Percentiles rank a stretch among this genome's conserved stretches.
Conservation (phyloP, 2,888 invertebrate genomes). For the Apotomis betuletana region DNA sequence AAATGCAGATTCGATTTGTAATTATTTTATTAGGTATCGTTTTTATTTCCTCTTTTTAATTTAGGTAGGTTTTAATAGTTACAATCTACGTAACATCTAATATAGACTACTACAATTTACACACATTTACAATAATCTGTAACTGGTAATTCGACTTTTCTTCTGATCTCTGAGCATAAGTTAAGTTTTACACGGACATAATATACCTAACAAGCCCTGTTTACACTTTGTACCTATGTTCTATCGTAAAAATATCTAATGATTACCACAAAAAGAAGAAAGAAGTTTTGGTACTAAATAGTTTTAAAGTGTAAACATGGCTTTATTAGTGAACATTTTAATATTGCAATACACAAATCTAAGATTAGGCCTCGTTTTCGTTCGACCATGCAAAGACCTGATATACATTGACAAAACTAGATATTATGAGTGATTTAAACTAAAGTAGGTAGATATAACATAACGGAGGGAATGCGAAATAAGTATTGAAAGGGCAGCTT, state of each 20-base stretch:
- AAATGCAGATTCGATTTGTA: conserved; percentile 63
- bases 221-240: conserved; percentile 12
- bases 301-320: conserved; percentile 24
- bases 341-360: conserved; percentile 7
- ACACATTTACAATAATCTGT: conserved; percentile 76
- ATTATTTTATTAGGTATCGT: conserved; percentile 71
- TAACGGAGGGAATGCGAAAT: conserved; percentile 60
- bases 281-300: neutral
- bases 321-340: conserved; percentile 18
- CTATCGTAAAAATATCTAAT: conserved; percentile 3
- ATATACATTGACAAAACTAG: conserved; percentile 11
- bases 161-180: conserved; percentile 31
- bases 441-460: conserved; percentile 47
- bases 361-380: conserved; percentile 36
- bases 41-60: conserved; percentile 69
- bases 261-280: neutral
- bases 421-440: conserved; percentile 6
- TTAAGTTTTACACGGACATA: conserved; percentile 43
- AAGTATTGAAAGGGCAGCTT: conserved; percentile 42
- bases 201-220: conserved; percentile 21
- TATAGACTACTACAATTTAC: conserved; percentile 78
- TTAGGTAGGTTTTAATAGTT: conserved; percentile 71
- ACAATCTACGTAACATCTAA: conserved; percentile 81
- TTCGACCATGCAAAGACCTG: conserved; percentile 39
- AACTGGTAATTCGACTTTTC: conserved; percentile 68